A percentile compares a stretch with the other conserved stretches of the same genome.
These are phyloP conservation scores for Seira ritae DNA, from an alignment of 2,888 invertebrate genomes.

Conservation along the genomic window DNA sequence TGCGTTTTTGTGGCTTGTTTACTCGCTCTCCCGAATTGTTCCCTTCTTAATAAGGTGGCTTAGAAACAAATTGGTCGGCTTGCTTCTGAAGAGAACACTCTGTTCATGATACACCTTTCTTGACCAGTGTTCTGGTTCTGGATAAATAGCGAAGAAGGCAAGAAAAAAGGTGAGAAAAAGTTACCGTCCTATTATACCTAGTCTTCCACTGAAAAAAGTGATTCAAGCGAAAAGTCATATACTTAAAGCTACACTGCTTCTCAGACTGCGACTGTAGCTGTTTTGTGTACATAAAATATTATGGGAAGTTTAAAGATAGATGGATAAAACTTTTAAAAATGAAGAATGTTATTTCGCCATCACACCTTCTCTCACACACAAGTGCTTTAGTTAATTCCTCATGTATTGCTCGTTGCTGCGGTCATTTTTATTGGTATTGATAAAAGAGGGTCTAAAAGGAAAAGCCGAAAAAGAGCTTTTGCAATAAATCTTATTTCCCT, in stretches of 20 bases:
- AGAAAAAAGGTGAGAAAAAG: not conserved
- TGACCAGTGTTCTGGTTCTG: slow-evolving; percentile 19
- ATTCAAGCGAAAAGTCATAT: not conserved
- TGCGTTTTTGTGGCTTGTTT: not conserved
- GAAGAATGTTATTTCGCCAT: not conserved
- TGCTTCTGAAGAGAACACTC: slow-evolving; percentile 43
- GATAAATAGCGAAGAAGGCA: not conserved
- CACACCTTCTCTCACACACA: not conserved
- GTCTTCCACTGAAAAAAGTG: too few species aligned
- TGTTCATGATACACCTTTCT: slow-evolving; percentile 26
- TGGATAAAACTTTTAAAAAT: slow-evolving; percentile 15
- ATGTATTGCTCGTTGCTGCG: slow-evolving; percentile 60
- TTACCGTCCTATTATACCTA: not conserved
- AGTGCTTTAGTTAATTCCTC: slow-evolving; percentile 45
- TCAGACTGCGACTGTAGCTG: not conserved
- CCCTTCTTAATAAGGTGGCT: slow-evolving; percentile 54
- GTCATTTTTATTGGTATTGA: slow-evolving; percentile 74
- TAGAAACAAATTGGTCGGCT: slow-evolving; percentile 59
- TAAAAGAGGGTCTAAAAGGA: slow-evolving; percentile 72
- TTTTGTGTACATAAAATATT: slow-evolving; percentile 56
- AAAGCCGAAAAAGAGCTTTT: slow-evolving; percentile 70
- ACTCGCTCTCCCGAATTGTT: not conserved
- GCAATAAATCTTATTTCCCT: slow-evolving; percentile 67
- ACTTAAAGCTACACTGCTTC: not conserved
- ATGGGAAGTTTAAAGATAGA: slow-evolving; percentile 12